Evolutionary conservation across 2,797 vertebrate genomes (phyloP).

Genomic region (Peromyscus melanophrys): DNA sequence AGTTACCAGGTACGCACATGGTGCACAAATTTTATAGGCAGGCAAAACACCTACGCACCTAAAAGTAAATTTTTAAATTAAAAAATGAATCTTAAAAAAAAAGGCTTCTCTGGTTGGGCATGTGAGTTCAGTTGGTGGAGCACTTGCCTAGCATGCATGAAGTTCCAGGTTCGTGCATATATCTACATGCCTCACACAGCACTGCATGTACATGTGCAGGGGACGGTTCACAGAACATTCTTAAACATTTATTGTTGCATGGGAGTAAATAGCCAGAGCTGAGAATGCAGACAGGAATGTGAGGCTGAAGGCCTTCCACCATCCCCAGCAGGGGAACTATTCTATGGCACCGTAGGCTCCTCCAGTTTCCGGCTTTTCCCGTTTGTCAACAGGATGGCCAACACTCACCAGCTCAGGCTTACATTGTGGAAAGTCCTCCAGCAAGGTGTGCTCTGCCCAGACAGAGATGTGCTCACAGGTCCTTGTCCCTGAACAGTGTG

Average conservation of each 20-base stretch:
- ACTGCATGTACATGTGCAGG: background rate
- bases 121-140: background rate
- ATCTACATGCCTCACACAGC: background rate
- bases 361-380: background rate
- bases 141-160: background rate
- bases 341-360: accelerated
- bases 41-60: background rate
- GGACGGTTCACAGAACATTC: background rate
- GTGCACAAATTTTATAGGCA: background rate
- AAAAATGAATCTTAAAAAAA: no score
- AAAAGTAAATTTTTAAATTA: background rate
- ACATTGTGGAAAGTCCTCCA: accelerated
- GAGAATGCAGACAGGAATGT: background rate
- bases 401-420: accelerated
- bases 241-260: background rate
- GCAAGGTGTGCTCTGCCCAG: accelerated
- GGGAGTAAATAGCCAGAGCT: background rate
- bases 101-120: background rate
- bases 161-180: background rate
- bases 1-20: background rate
- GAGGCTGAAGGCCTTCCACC: background rate
- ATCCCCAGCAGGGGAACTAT: no score
- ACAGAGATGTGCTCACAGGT: accelerated
- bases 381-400: background rate
- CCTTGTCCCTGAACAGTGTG: conserved; percentile 82